A percentile compares a stretch with the other conserved stretches of the same genome.
phyloP scores from a whole-genome alignment of 1,140 invertebrate species.

The Coelopa frigida region DNA sequence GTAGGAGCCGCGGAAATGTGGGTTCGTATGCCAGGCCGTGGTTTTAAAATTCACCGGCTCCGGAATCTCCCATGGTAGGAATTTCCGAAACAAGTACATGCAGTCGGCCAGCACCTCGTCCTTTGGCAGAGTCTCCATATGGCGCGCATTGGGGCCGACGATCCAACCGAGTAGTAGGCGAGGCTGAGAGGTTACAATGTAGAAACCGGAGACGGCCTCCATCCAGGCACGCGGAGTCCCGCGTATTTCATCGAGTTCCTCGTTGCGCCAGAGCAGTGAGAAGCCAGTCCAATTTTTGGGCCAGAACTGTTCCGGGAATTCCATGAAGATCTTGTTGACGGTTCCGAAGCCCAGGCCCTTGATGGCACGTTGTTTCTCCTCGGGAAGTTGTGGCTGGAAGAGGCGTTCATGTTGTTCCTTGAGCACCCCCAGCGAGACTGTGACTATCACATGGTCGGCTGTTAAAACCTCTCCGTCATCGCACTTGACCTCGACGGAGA shows the following conservation, averaged over 20 bases:
- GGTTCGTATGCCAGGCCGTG: conserved; percentile 56
- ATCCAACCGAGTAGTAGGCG: conserved; percentile 58
- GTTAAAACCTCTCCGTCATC: conserved; percentile 49
- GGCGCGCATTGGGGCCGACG: conserved; percentile 46
- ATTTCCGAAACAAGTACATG: conserved; percentile 41
- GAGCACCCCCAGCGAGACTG: conserved; percentile 60
- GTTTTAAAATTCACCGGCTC: conserved; percentile 21
- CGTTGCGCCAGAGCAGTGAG: conserved; percentile 49
- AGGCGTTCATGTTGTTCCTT: conserved; percentile 47
- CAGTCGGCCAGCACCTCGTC: conserved; percentile 44
- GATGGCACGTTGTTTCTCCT: conserved; percentile 54
- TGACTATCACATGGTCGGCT: conserved; percentile 58
- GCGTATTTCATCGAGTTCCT: conserved; percentile 50
- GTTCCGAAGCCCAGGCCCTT: conserved; percentile 58
- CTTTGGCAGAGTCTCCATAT: conserved; percentile 48
- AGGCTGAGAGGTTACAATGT: conserved; percentile 53
- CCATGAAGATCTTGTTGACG: conserved; percentile 67
- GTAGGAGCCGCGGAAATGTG: conserved; percentile 60
- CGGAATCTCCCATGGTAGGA: conserved; percentile 16
- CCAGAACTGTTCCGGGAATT: conserved; percentile 62
- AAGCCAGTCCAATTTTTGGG: conserved; percentile 44
- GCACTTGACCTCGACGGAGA: too few relatives aligned
- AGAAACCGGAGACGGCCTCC: conserved; percentile 55
- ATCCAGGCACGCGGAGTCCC: conserved; percentile 49
- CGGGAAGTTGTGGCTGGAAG: conserved; percentile 55